Conservation (phyloP, 1,140 invertebrate genomes). For the Diploscapter pachys region DNA sequence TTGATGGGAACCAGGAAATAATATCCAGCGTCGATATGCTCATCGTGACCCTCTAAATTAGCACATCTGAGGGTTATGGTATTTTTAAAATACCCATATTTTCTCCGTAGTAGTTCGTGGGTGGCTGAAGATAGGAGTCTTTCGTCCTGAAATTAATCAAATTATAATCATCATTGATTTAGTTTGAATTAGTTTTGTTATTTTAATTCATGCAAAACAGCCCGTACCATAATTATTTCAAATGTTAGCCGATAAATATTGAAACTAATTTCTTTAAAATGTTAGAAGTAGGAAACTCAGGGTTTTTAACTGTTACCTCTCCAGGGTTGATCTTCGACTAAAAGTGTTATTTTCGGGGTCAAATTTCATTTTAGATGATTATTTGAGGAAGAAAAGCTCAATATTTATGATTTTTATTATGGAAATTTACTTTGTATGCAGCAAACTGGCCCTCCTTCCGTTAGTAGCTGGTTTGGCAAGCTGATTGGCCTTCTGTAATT, state of each 20-base stretch:
- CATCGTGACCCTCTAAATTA: constrained; percentile 1
- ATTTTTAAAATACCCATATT: too few species aligned
- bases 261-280: constrained; percentile 9
- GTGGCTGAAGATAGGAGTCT: too few species aligned
- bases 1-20: constrained; percentile 44
- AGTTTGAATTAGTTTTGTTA: too few species aligned
- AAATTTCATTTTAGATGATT: too few species aligned
- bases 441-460: constrained; percentile 38
- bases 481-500: constrained; percentile 66
- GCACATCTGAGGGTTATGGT: too few species aligned
- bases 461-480: constrained; percentile 27
- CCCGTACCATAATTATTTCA: not conserved
- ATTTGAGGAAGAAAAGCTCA: too few species aligned
- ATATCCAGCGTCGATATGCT: constrained; percentile 5
- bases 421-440: constrained; percentile 28
- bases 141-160: too few species aligned
- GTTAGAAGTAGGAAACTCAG: constrained; percentile 1
- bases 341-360: too few species aligned
- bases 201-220: too few species aligned
- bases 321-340: not conserved
- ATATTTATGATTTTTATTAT: constrained; percentile 1
- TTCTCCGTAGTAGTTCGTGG: too few species aligned
- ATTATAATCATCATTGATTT: too few species aligned
- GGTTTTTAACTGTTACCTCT: constrained; percentile 11
- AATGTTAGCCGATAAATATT: not conserved